Evolutionary conservation across 2,888 invertebrate genomes (phyloP), one percentile per base, ranked within the genome.

Genomic region (Argyresthia albistria): DNA sequence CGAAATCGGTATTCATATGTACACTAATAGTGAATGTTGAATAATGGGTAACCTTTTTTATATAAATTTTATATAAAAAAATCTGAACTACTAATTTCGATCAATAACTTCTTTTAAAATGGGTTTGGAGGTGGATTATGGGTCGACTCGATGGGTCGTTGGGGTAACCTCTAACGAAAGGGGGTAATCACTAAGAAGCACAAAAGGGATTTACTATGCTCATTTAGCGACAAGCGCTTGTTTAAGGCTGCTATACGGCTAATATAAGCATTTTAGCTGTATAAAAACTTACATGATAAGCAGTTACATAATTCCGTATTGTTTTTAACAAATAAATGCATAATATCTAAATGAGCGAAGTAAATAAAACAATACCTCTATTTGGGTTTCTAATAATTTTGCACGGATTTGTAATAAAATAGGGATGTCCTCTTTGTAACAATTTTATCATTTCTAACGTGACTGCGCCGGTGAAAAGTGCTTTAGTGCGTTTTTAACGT

Each of bases 1-100:
- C 64, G 65, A 70, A 77, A 69, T 61, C 75, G 73, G 71, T 68
- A 70, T n/a, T n/a, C n/a, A n/a, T n/a, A n/a, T n/a, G n/a, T n/a
- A n/a, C n/a, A n/a, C n/a, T n/a, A 70, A 60, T 55, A 43, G 42
- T 7, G 4, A 42, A 43, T 45, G 25, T 47, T 47, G 35, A n/a
- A 35, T 25, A 6, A 25, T 25, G 25, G 25, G 6, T 6, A 25
- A 25, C 2, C 6, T 25, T 25, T 25, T 25, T 2, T 25, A 25
- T 25, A 4, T 4, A 25, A 25, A 2, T 25, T 25, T 25, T 25
- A 25, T 25, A 25, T 25, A 25, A 25, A 25, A 25, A 25, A 25
- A 25, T 25, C 25, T 25, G n/a, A n/a, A n/a, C n/a, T 25, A 25
- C 25, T 6, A 25, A 25, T 25, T 25, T 25, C 25, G 25, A 25